Base-by-base conservation (phyloP, 2,113 vertebrate genomes). In the Oncorhynchus nerka region DNA sequence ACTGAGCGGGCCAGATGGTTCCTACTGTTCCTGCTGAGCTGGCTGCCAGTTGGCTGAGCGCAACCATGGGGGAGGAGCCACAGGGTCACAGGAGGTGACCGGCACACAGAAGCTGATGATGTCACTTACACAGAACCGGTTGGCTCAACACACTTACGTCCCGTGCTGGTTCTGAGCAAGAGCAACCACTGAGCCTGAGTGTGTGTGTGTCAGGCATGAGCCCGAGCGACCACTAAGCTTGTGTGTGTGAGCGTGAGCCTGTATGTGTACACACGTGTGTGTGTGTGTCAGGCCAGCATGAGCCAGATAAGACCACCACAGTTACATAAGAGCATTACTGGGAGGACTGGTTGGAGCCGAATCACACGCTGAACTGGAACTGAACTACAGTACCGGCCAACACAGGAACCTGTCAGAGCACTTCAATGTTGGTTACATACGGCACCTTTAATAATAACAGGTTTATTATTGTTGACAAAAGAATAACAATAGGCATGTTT, bases 1-100 rank as follows among this genome's bases (percentile, higher is more conserved):
- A 83, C 76, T 86, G 75, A 78, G 84, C 84, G 78, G 91, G 76
- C 90, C 93, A 94, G 92, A 94, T 93, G 93, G 91, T 71, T 84
- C 82, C 86, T 90, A 82, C 83, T 86, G 76, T 83, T 86, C 89
- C 89, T 82, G 83, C 81, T 45, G 88, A 28, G 85, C 71, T 76
- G 22, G 28, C 81, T 80, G 83, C 80, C 85, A 82, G 83, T 86
- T 87, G 84, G 80, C 80, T 85, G 70, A 20, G 24, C 78, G 30
- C 74, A 85, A 78, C 83, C 79, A 79, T 19, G 16, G 51, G 51
- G 51, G 51, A 55, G 51, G 51, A 19, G 51, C 4, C 51, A 55
- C 59, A n/a, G 81, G 73, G 83, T 79, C 71, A 62, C 78, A 82
- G 67, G 81, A 89, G 80, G 87, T 85, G 81, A 89, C 82, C 70